Percentiles rank a stretch among this genome's conserved stretches.
Conservation (phyloP, 2,113 vertebrate species). For the Actenoides lindsayi region DNA sequence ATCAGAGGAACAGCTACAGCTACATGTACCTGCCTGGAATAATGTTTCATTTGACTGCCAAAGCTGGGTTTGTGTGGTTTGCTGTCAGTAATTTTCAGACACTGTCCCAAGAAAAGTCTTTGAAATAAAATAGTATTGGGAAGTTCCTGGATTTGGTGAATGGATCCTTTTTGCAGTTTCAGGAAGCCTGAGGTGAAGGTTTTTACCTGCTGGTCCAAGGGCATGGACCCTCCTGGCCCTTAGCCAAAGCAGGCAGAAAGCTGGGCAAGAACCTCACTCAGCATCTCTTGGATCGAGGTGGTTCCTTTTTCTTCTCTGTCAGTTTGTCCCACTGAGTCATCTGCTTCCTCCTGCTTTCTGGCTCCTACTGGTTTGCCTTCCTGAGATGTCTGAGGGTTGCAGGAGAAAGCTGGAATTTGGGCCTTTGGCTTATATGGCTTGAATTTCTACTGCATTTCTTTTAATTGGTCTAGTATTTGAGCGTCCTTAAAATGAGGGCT, state of each 20-base stretch:
- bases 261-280: background rate
- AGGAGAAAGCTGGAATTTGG: background rate
- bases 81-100: background rate
- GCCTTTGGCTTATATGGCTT: background rate
- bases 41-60: background rate
- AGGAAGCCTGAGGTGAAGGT: background rate
- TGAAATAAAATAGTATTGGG: background rate
- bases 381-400: background rate
- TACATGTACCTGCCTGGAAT: constrained; percentile 22
- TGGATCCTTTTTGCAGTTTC: background rate
- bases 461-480: background rate
- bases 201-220: background rate
- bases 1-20: constrained; percentile 24
- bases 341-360: background rate
- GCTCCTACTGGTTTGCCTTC: background rate
- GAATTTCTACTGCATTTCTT: background rate
- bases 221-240: background rate
- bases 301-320: background rate
- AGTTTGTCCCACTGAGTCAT: background rate
- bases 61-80: background rate
- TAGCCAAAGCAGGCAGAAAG: background rate
- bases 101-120: background rate
- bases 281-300: background rate
- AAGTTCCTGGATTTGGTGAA: background rate
- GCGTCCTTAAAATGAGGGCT: background rate